Conservation (phyloP, 2,113 vertebrate genomes). For the Halcyon malimbica region DNA sequence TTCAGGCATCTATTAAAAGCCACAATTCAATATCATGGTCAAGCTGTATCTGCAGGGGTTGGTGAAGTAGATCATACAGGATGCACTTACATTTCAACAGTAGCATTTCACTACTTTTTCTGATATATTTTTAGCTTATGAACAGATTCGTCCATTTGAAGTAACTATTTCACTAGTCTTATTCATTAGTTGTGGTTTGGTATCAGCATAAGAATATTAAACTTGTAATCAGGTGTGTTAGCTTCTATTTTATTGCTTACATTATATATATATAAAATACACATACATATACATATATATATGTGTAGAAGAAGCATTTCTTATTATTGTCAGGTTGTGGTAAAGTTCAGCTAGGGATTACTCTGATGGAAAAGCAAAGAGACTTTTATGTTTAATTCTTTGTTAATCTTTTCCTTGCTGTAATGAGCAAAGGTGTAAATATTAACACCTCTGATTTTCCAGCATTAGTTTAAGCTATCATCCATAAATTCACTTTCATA, state of each 20-base stretch:
- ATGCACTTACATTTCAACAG: background rate
- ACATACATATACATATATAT: background rate
- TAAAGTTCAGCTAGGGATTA: conserved; percentile 68
- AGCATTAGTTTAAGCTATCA: conserved; percentile 63
- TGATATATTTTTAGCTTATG: background rate
- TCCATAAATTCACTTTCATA: conserved; percentile 63
- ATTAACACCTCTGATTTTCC: conserved; percentile 75
- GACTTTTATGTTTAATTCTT: conserved; percentile 72
- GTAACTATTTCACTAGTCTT: background rate
- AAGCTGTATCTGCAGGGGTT: background rate
- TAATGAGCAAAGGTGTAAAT: conserved; percentile 80
- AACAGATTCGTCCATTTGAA: background rate
- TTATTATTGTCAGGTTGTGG: conserved; percentile 45
- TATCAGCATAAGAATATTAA: background rate
- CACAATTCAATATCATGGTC: background rate
- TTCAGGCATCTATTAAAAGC: conserved; percentile 28
- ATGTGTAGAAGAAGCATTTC: background rate
- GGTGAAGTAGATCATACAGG: background rate
- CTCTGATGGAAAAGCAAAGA: conserved; percentile 60
- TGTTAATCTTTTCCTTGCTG: conserved; percentile 73
- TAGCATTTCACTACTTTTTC: background rate
- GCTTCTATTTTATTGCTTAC: background rate
- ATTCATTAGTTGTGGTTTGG: background rate
- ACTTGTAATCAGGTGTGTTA: background rate
- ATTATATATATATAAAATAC: background rate